Percentiles rank a stretch among this genome's conserved stretches.
These are phyloP conservation scores for Proterorhinus semilunaris DNA, from an alignment of 2,113 vertebrate species.

Conservation along the genomic window DNA sequence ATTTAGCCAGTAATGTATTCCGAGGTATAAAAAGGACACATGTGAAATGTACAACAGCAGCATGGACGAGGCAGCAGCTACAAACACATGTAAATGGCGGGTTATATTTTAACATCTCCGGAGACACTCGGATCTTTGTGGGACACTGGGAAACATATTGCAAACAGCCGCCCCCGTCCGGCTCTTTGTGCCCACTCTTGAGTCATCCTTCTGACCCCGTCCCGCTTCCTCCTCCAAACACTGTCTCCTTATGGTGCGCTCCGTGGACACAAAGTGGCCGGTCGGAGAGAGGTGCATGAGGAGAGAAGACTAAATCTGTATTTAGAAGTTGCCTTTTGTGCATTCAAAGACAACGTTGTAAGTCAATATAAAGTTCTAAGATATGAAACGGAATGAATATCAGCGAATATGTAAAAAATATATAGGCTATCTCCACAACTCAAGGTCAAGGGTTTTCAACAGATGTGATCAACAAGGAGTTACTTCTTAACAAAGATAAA, in stretches of 20 bases:
- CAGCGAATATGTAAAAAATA: too few relatives aligned
- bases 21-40: conserved; percentile 46
- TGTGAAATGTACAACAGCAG: conserved; percentile 41
- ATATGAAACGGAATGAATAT: too few relatives aligned
- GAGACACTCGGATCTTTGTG: conserved; percentile 64
- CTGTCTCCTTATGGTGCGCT: conserved; percentile 60
- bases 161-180: conserved; percentile 51
- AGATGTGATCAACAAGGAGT: too few relatives aligned
- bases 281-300: conserved; percentile 30
- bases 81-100: conserved; percentile 45
- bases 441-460: too few relatives aligned
- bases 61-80: conserved; percentile 28
- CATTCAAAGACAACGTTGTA: background rate
- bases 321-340: background rate
- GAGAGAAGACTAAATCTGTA: background rate
- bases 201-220: conserved; percentile 40
- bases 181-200: conserved; percentile 61
- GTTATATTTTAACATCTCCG: conserved; percentile 65
- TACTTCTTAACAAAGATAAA: too few relatives aligned
- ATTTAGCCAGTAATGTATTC: conserved; percentile 39
- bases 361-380: background rate
- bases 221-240: conserved; percentile 52
- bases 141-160: conserved; percentile 57
- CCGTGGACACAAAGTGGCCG: conserved; percentile 40
- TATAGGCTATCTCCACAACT: too few relatives aligned